Conservation (phyloP, 2,113 vertebrate species). For the Pseudorhombus dupliciocellatus region DNA sequence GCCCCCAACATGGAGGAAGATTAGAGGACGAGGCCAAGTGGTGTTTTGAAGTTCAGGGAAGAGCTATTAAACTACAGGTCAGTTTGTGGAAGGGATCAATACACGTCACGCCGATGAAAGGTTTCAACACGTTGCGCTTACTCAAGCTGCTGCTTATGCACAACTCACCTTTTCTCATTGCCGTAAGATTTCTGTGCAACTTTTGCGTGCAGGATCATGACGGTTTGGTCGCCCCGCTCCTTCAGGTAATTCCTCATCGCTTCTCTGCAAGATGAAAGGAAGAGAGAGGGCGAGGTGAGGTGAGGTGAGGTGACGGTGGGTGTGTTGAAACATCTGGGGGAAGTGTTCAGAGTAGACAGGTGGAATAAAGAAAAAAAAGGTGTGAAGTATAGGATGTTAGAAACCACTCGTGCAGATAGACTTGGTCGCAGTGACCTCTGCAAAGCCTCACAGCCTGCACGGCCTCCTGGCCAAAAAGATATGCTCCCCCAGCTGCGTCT, state of each 20-base stretch:
- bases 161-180: conserved; percentile 94
- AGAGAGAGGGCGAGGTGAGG: neutral
- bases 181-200: conserved; percentile 99
- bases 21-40: conserved; percentile 3
- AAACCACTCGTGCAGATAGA: conserved; percentile 14
- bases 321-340: neutral
- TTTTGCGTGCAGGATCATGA: conserved; percentile 99
- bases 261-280: conserved; percentile 84
- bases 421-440: conserved; percentile 48
- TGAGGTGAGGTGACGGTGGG: neutral
- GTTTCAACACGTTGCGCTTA: too few relatives aligned
- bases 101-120: too few relatives aligned
- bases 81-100: too few relatives aligned
- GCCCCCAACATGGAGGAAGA: neutral
- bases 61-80: conserved; percentile 1
- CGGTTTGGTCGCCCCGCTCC: conserved; percentile 99
- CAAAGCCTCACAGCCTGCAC: conserved; percentile 20
- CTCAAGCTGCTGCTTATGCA: neutral
- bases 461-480: conserved; percentile 54
- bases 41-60: neutral
- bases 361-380: neutral
- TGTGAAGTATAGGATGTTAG: conserved; percentile 6
- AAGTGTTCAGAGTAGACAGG: neutral
- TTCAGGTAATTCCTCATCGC: conserved; percentile 99
- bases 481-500: conserved; percentile 60